Evolutionary conservation across 1,140 invertebrate genomes (phyloP), one percentile per base, ranked within the genome.

Genomic region (Artemia franciscana): DNA sequence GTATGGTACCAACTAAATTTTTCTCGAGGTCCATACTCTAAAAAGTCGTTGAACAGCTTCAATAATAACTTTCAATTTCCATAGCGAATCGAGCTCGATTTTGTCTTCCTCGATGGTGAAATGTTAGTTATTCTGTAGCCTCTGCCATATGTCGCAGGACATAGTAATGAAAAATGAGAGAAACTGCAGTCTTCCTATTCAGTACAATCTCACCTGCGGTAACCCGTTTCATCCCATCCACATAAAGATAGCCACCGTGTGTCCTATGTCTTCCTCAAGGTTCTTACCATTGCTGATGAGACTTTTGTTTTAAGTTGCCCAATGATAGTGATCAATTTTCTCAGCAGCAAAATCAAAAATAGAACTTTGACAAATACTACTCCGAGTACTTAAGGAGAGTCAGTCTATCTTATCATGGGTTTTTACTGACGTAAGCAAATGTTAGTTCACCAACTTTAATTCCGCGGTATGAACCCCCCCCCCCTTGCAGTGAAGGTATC

Each of bases 1-100:
- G 66, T 61, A 67, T 65, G 63, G 70, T 72, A 60, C 70, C 67
- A 58, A 69, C 65, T 63, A 67, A n/a, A 18, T 63, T 39, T 58
- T 67, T 59, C 60, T 68, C 68, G n/a, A 67, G 4, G 27, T 62
- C 57, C 9, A 73, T 62, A 28, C 66, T 56, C 26, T 63, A 27
- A 60, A 71, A 26, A 66, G 57, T 69, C 64, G 64, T 65, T 69
- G 56, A 71, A 25, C 60, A 66, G 65, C 63, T 67, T 63, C 30
- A 39, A 39, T 39, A 7, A 39, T 7, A 7, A n/a, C 7, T n/a
- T 39, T 39, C 7, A 39, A 7, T 39, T 39, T 39, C 30, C 30
- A 39, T 7, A 39, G 30, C 30, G 30, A 7, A 39, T 39, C 30
- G 7, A 7, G 7, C 30, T 39, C 30, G n/a, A 39, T 39, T n/a